Evolutionary conservation across 37 sponge, comb jelly and placozoan genomes (phyloP), one percentile per base, ranked within the genome.

Genomic region (Crambe crambe): DNA sequence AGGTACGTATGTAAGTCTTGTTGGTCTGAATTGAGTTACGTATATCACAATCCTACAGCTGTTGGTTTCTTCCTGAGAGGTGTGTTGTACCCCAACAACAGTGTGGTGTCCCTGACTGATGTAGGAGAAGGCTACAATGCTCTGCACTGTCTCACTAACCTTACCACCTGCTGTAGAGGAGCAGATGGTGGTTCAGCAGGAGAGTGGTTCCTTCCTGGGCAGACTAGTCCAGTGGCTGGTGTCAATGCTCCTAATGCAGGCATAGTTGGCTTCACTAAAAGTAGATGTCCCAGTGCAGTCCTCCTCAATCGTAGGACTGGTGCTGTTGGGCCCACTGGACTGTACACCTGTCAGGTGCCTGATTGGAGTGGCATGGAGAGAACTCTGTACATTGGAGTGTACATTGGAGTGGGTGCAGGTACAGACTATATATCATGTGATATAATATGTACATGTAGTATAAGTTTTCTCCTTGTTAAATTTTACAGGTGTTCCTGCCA

Each of bases 331-430:
- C 36, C 61, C 36, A 60, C 76, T 58, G 78, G 78, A 43, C 34
- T 77, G 47, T 77, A 36, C 37, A 61, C 40, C 66, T 77, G 78
- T 77, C 66, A 64, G 4, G 34, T 77, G 25, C 66, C 44, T 42
- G 44, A 40, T 65, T 65, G 34, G n/a, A 27, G 31, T 40, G 78
- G 76, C n/a, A 40, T 10, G 26, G n/a, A 9, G 5, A 27, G 31
- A 40, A 41, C 42, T 40, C 31, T 73, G 17, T 51, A 47, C 29
- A n/a, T n/a, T n/a, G n/a, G n/a, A n/a, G n/a, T n/a, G n/a, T n/a
- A n/a, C n/a, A 37, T 30, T 67, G 68, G 68, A 67, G 27, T 3
- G 37, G 35, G 2, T 67, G 36, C 68, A 58, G 59, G 59, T 58
- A 58, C 59, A n/a, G n/a, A n/a, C n/a, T n/a, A n/a, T n/a, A n/a